Evolutionary conservation across 2,888 invertebrate species (phyloP).

Genomic region (Drosophila robusta): DNA sequence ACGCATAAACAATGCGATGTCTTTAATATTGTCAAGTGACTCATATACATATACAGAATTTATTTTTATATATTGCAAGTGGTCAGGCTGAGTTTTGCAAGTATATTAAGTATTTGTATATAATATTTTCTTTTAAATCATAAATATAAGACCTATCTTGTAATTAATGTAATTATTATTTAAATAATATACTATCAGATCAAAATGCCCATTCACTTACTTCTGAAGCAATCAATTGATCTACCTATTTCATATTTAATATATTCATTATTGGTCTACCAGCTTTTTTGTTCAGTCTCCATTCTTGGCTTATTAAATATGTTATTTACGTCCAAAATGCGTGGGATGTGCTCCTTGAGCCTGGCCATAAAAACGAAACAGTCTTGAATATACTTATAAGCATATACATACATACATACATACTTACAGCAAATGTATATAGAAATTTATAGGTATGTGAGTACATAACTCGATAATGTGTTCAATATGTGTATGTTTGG

Average conservation of each 20-base stretch:
- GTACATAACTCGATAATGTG: conserved; percentile 45
- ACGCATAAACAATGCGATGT: not conserved
- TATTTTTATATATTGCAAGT: no score
- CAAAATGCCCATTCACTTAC: not conserved
- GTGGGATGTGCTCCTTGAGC: conserved; percentile 45
- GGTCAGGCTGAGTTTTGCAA: no score
- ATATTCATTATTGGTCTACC: not conserved
- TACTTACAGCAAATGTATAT: not conserved
- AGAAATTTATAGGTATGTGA: conserved; percentile 26
- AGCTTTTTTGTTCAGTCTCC: conserved; percentile 22
- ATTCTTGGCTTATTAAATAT: conserved; percentile 72
- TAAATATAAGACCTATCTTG: no score
- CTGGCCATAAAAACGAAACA: conserved; percentile 36
- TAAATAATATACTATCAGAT: not conserved
- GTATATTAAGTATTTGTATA: no score
- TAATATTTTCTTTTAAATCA: not conserved
- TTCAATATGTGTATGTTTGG: conserved; percentile 13
- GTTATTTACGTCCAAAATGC: conserved; percentile 63
- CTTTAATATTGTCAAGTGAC: no score
- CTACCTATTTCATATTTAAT: not conserved
- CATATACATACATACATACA: not conserved
- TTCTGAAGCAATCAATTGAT: conserved; percentile 2
- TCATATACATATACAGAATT: no score
- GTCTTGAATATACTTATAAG: conserved; percentile 24
- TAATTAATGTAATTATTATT: not conserved